phyloP scores from a whole-genome alignment of 1,140 invertebrate genomes.

The Lucilia cuprina region DNA sequence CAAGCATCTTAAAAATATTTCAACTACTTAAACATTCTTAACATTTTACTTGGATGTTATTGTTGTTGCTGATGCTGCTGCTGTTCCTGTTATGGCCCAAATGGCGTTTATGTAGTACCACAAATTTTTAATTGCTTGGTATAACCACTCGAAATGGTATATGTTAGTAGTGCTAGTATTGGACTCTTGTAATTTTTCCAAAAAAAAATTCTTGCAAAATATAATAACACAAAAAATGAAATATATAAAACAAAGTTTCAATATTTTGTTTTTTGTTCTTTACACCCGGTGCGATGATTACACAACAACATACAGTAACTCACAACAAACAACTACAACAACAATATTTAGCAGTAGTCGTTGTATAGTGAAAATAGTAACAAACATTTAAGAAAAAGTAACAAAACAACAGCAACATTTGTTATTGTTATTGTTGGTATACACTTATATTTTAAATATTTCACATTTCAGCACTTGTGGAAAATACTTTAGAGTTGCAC shows the following conservation, averaged over 20 bases:
- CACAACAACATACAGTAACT: not conserved
- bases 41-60: not conserved
- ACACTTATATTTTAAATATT: constrained; percentile 2
- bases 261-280: constrained; percentile 11
- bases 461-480: not conserved
- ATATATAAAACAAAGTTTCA: constrained; percentile 21
- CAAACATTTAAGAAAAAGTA: not conserved
- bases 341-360: not conserved
- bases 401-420: not conserved
- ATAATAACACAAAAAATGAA: not conserved
- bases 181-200: not conserved
- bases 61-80: not conserved
- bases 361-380: not conserved
- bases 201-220: not conserved
- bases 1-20: not conserved
- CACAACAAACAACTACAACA: not conserved
- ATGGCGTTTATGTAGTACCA: constrained; percentile 6
- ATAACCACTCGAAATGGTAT: not conserved
- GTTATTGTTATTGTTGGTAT: no score
- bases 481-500: constrained; percentile 1
- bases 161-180: not conserved
- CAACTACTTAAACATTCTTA: not conserved
- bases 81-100: not conserved
- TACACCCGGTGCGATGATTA: constrained; percentile 27
- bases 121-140: constrained; percentile 2